Conservation (phyloP, 2,113 vertebrate species). For the Trochalopteron elliotii region DNA sequence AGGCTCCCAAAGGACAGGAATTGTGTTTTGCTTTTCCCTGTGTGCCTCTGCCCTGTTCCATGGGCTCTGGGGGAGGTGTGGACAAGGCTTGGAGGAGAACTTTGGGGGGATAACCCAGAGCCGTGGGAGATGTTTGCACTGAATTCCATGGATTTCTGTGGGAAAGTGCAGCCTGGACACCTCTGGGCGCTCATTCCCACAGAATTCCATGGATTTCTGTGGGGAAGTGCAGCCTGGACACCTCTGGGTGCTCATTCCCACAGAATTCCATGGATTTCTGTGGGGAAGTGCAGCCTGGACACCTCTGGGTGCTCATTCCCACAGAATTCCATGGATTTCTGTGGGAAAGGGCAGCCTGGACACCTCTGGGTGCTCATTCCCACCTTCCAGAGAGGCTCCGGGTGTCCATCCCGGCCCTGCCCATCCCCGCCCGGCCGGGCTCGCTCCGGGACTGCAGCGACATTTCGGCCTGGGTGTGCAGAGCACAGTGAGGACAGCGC, state of each 20-base stretch:
- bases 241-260: not conserved
- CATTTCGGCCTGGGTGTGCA: rapidly evolving
- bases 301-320: not conserved
- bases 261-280: too few species aligned
- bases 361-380: not conserved
- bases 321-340: not conserved
- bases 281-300: not conserved
- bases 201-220: too few species aligned
- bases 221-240: not conserved
- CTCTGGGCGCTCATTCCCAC: not conserved
- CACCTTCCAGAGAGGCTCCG: too few species aligned
- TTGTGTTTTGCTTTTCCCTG: not conserved
- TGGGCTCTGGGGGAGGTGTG: rapidly evolving
- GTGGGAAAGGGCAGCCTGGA: not conserved
- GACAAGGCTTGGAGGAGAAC: not conserved
- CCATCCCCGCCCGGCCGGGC: rapidly evolving
- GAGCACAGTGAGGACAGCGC: rapidly evolving
- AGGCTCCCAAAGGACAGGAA: not conserved
- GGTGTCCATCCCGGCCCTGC: not conserved
- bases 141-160: not conserved
- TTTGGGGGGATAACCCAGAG: not conserved
- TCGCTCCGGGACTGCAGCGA: rapidly evolving
- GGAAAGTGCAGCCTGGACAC: not conserved
- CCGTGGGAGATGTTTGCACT: rapidly evolving
- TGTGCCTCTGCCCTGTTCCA: not conserved